Percentiles rank a stretch among this genome's conserved stretches.
These are phyloP conservation scores for Siniperca scherzeri DNA, from an alignment of 2,797 vertebrate genomes.

Conservation along the genomic window DNA sequence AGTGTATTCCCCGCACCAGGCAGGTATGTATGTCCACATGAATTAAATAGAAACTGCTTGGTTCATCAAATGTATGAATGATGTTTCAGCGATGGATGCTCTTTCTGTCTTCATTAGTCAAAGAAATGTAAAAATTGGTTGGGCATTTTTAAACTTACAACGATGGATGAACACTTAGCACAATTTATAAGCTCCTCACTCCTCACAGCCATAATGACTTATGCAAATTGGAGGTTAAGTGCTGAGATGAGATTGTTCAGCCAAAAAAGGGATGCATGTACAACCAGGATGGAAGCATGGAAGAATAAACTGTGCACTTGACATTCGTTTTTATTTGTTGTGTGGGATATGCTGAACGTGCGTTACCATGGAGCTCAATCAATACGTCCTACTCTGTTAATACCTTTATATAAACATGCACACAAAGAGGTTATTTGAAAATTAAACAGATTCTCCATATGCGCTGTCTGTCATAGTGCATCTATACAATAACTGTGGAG, in stretches of 20 bases:
- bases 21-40: conserved; percentile 36
- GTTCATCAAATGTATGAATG: conserved; percentile 72
- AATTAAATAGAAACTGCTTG: conserved; percentile 64
- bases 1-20: conserved; percentile 27
- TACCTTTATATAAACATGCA: conserved; percentile 20
- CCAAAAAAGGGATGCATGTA: conserved; percentile 46
- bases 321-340: conserved; percentile 59
- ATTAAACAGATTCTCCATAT: neutral
- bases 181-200: conserved; percentile 81
- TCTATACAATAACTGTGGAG: neutral
- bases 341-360: conserved; percentile 11
- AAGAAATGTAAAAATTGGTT: conserved; percentile 79
- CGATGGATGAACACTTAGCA: conserved; percentile 78
- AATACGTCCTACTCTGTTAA: conserved; percentile 2
- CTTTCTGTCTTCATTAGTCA: conserved; percentile 80
- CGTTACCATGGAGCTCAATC: conserved; percentile 39
- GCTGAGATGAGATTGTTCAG: conserved; percentile 74
- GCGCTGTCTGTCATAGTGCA: neutral
- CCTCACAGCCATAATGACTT: conserved; percentile 83
- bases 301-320: conserved; percentile 41
- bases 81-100: conserved; percentile 61
- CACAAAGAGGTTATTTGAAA: conserved; percentile 26
- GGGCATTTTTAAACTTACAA: conserved; percentile 74
- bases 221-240: conserved; percentile 86
- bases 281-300: conserved; percentile 37